Percentiles rank a stretch among this genome's conserved stretches.
Evolutionary conservation across 1,140 invertebrate genomes (phyloP).

Genomic region (Pristionchus pacificus): DNA sequence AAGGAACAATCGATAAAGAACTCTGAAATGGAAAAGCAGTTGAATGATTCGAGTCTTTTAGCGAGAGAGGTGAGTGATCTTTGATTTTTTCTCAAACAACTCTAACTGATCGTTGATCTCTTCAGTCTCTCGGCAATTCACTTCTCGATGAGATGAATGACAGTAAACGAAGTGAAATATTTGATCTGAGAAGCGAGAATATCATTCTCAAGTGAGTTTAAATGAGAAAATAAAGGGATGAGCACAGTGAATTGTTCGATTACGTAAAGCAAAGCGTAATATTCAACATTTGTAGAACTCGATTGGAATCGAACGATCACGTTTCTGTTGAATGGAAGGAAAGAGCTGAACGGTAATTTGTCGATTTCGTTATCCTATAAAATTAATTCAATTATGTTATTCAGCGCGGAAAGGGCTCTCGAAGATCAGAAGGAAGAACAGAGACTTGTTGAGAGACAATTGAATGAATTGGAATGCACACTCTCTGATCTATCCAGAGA

Average conservation of each 20-base stretch:
- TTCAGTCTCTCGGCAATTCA: background rate
- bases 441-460: slow-evolving; percentile 9
- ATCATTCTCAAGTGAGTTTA: background rate
- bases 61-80: background rate
- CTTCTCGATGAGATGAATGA: background rate
- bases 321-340: background rate
- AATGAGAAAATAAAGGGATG: background rate
- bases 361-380: too few species aligned
- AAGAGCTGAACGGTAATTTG: background rate
- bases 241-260: background rate
- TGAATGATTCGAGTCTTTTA: background rate
- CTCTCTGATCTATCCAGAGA: slow-evolving; percentile 3
- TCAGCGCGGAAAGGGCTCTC: background rate
- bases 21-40: background rate
- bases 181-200: background rate
- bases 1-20: background rate
- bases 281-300: too few species aligned
- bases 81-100: too few species aligned
- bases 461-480: slow-evolving; percentile 17
- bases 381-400: too few species aligned
- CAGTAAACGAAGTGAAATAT: background rate
- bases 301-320: background rate
- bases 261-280: too few species aligned
- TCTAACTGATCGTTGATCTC: too few species aligned
- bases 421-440: slow-evolving; percentile 16